Evolutionary conservation across 2,888 invertebrate species (phyloP), one percentile per base, ranked within the genome.

Genomic region (Shargacucullia verbasci): DNA sequence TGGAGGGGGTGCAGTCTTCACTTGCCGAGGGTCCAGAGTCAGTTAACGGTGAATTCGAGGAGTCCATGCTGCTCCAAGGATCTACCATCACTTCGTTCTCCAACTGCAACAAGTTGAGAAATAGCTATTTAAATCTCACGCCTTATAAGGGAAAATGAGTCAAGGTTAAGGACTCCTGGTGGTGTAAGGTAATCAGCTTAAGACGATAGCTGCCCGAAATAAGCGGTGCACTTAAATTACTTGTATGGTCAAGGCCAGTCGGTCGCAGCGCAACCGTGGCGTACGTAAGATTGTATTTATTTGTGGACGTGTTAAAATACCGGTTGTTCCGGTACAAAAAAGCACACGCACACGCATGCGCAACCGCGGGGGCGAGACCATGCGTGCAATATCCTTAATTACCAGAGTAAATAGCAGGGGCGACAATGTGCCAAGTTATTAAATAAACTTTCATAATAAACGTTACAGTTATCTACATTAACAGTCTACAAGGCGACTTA

Each of bases 1-100:
- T 91, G 44, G 93, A 92, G 34, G 93, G 92, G 70, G 90, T 89
- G 85, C 92, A 93, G 81, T 93, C 94, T 78, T 92, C 93, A 82
- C 92, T 94, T 80, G 92, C 94, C 67, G 94, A 93, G 44, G 94
- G 93, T 80, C 88, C 94, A 65, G 94, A 94, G 79, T 94, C 94
- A 76, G 94, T 94, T 82, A 94, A 85, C 76, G 94, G 94, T 68
- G 94, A 94, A 85, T 92, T 93, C 69, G 94, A 91, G 64, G 94
- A 94, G 87, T 94, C 94, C 94, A 94, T 94, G 73, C 93, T 94
- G 92, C 93, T 94, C 94, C 94, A 94, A 59, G 92, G 90, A 87
- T 94, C 94, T 87, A 93, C 89, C 92, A 92, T 93, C 74, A 94
- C 92, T 91, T 94, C 94, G 92, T 94, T 94, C 90, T 94, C 94